A percentile compares a stretch with the other conserved stretches of the same genome.
phyloP scores from a whole-genome alignment of 2,888 invertebrate species.

The Conistra vaccinii region DNA sequence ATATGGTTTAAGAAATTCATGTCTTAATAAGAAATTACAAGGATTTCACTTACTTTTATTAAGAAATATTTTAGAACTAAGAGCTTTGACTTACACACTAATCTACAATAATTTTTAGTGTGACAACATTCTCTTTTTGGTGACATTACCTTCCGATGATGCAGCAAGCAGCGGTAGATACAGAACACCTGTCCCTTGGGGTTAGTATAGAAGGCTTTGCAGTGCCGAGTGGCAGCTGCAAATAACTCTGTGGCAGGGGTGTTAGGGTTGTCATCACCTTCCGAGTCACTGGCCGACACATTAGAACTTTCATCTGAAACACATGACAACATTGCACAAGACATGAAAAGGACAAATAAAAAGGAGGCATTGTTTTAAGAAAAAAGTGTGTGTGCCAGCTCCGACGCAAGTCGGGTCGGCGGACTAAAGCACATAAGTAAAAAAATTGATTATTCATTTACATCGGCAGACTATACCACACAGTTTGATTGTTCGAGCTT shows the following conservation, averaged over 20 bases:
- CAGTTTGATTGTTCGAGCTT: no score
- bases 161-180: constrained; percentile 93
- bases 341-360: no score
- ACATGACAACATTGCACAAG: not conserved
- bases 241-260: constrained; percentile 85
- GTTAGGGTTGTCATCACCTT: constrained; percentile 76
- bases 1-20: not conserved
- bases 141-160: constrained; percentile 92
- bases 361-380: not conserved
- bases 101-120: not conserved
- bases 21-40: not conserved
- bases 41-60: no score
- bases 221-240: constrained; percentile 91
- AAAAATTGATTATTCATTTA: no score
- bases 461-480: no score
- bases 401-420: no score
- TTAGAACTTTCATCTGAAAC: constrained; percentile 83
- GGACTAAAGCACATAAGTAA: no score
- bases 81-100: not conserved
- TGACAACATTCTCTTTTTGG: not conserved
- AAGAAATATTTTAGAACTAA: not conserved
- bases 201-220: constrained; percentile 94
- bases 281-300: constrained; percentile 87
- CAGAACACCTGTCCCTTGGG: constrained; percentile 93
- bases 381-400: no score